A percentile compares a stretch with the other conserved stretches of the same genome.
Evolutionary conservation across 1,140 invertebrate genomes (phyloP).

Genomic region (Propsilocerus akamusi): DNA sequence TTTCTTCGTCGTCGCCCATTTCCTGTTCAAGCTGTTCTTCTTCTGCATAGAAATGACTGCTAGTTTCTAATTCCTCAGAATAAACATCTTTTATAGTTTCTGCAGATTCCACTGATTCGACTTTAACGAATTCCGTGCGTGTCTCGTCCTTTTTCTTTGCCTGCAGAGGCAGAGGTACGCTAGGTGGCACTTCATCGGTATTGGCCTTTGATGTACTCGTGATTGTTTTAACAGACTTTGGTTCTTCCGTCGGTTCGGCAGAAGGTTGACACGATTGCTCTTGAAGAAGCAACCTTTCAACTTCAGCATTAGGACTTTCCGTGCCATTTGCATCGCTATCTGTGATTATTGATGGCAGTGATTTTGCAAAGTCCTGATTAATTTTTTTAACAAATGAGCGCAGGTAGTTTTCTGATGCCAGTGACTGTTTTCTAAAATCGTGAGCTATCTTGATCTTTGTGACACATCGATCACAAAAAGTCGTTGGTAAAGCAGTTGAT

Average conservation of each 20-base stretch:
- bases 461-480: not conserved
- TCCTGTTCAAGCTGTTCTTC: not conserved
- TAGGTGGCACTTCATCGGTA: too few species aligned
- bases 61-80: not conserved
- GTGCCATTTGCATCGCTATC: not conserved
- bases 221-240: too few species aligned
- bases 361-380: not conserved
- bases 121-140: not conserved
- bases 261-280: too few species aligned
- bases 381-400: not conserved
- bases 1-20: not conserved
- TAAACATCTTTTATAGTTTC: not conserved
- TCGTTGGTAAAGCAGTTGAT: not conserved
- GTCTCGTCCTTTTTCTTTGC: not conserved
- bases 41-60: not conserved
- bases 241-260: too few species aligned
- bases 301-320: not conserved
- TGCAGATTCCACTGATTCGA: not conserved
- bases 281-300: not conserved
- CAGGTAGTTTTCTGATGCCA: not conserved
- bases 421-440: not conserved
- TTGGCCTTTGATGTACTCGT: too few species aligned
- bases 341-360: not conserved
- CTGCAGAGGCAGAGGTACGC: too few species aligned
- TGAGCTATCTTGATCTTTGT: not conserved